Evolutionary conservation across 2,113 vertebrate genomes (phyloP).

Genomic region (Noctilio leporinus): DNA sequence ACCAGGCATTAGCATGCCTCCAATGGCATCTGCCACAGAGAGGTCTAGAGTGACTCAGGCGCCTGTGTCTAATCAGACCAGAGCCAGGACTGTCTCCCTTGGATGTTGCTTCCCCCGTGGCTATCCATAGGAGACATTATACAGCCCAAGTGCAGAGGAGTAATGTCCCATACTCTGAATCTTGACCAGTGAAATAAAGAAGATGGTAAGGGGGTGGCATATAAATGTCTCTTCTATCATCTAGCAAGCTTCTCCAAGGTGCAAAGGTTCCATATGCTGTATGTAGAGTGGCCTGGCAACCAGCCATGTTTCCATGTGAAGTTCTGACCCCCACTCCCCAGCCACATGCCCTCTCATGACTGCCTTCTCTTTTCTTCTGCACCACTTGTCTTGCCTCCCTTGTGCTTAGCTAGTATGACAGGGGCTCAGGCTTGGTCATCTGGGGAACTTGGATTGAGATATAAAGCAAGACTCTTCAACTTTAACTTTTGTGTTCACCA

Average conservation of each 20-base stretch:
- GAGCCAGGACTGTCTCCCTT: background rate
- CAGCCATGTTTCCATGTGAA: background rate
- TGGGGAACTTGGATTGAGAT: background rate
- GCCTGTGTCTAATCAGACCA: background rate
- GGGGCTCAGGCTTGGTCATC: background rate
- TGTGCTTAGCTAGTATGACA: background rate
- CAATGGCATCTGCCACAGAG: background rate
- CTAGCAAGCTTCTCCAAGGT: background rate
- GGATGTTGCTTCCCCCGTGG: background rate
- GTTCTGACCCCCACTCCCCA: background rate
- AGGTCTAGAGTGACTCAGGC: background rate
- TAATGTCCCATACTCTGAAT: background rate
- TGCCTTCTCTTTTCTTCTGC: background rate
- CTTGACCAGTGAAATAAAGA: background rate
- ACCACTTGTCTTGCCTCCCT: background rate
- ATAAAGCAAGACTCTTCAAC: background rate
- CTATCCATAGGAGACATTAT: background rate
- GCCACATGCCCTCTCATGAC: accelerated
- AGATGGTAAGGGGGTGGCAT: background rate
- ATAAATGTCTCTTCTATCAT: background rate
- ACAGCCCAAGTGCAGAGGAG: background rate
- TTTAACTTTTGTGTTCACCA: background rate
- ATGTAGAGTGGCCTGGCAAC: background rate
- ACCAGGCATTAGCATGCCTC: background rate
- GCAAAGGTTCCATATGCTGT: background rate